These are phyloP conservation scores for Lutjanus erythropterus DNA, from an alignment of 2,113 vertebrate species.

Conservation along the genomic window DNA sequence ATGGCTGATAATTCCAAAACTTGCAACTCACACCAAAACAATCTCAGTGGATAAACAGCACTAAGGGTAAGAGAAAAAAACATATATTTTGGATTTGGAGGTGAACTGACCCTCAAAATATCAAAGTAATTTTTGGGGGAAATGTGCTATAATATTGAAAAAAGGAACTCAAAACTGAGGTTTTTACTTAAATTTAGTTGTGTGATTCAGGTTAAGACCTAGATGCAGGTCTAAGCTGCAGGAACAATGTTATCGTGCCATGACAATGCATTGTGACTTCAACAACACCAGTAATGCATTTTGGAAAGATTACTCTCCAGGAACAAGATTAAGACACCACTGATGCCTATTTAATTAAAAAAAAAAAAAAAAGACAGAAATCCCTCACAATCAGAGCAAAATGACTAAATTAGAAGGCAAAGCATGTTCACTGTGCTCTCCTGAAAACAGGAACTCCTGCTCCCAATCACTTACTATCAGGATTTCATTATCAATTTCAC, in stretches of 20 bases:
- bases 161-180: not conserved
- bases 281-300: slow-evolving; percentile 25
- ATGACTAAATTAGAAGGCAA: slow-evolving; percentile 49
- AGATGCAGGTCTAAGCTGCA: slow-evolving; percentile 9
- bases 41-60: no score
- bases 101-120: no score
- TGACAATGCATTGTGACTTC: slow-evolving; percentile 8
- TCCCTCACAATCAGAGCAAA: slow-evolving; percentile 55
- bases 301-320: slow-evolving; percentile 60
- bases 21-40: no score
- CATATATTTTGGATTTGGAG: no score
- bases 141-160: not conserved
- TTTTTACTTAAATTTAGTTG: not conserved
- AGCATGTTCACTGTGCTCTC: slow-evolving; percentile 28
- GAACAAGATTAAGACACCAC: slow-evolving; percentile 65
- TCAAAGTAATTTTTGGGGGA: no score
- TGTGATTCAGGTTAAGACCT: not conserved
- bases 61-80: no score
- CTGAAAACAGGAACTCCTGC: slow-evolving; percentile 24
- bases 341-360: slow-evolving; percentile 72
- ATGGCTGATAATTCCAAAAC: no score
- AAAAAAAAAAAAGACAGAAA: slow-evolving; percentile 60
- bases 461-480: slow-evolving; percentile 23
- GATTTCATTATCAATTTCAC: slow-evolving; percentile 36
- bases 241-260: not conserved